Evolutionary conservation across 2,113 vertebrate species (phyloP), one percentile per base, ranked within the genome.

Genomic region (Plecotus auritus): DNA sequence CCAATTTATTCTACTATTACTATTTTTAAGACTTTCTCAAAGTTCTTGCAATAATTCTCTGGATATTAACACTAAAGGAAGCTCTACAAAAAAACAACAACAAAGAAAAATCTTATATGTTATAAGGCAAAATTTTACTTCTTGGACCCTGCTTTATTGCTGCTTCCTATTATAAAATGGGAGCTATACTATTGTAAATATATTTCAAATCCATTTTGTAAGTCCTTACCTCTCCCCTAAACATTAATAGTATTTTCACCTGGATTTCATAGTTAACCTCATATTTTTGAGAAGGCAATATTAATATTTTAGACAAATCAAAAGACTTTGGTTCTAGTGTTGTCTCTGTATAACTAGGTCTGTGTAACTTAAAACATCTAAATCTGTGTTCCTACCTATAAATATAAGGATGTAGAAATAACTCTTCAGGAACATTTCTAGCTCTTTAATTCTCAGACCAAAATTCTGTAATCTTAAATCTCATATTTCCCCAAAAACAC

Each of bases 11-110:
- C 67, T 81, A 56, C 9, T 67, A 67, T 67, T 88, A 64, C 22
- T 92, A 49, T 72, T 64, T 61, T 76, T 59, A 80, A 61, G 70
- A 90, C 56, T 80, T 94, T 84, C 26, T 93, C 67, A 85, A 56
- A 91, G 4, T 95, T 95, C 54, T 59, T n/a, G n/a, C 40, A 77
- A 20, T 92, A 92, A 85, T 66, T 96, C 20, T 84, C 37, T 54
- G 14, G 70, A 14, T 54, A 61, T 54, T 69, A 74, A 20, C 47
- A 83, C 8, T 59, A 73, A 94, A 73, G 77, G 17, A 90, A 67
- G 7, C 14, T 94, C 35, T 85, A 42, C 6, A 80, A 54, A 22
- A 47, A 28, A 0, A 85, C 61, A 59, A 56, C 20, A 22, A 56
- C 22, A 6, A 45, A n/a, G n/a, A n/a, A 23, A 2, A 81, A 61